Percentiles rank a stretch among this genome's conserved stretches.
phyloP scores from a whole-genome alignment of 1,140 invertebrate species.

The Wasmannia auropunctata region DNA sequence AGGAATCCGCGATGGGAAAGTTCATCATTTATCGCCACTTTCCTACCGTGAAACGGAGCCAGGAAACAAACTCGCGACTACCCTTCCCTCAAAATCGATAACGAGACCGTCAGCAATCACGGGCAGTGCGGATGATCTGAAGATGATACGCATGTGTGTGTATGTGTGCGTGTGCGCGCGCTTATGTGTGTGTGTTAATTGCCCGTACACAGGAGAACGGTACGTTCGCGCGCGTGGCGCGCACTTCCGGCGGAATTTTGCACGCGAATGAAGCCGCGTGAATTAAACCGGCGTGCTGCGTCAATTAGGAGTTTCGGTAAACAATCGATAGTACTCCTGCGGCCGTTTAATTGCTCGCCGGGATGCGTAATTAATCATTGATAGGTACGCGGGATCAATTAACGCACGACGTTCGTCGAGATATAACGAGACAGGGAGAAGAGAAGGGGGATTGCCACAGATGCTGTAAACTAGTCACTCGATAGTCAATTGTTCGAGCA shows the following conservation, averaged over 20 bases:
- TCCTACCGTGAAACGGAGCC: background rate
- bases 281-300: background rate
- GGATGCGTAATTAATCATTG: slow-evolving; percentile 27
- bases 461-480: background rate
- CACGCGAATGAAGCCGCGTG: background rate
- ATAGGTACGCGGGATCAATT: slow-evolving; percentile 12
- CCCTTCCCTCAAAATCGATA: slow-evolving; percentile 47
- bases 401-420: slow-evolving; percentile 11
- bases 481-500: background rate
- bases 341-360: background rate
- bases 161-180: background rate
- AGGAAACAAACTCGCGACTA: background rate
- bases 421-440: background rate
- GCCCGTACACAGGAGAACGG: background rate
- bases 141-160: background rate
- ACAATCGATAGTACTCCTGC: background rate
- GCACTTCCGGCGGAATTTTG: background rate
- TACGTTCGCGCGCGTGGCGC: background rate
- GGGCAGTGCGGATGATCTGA: background rate
- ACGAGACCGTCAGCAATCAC: slow-evolving; percentile 10
- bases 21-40: slow-evolving; percentile 20
- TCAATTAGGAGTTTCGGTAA: slow-evolving; percentile 38
- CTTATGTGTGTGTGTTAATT: background rate
- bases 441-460: too few species aligned
- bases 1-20: background rate